Percentiles rank a stretch among this genome's conserved stretches.
phyloP scores from a whole-genome alignment of 2,113 vertebrate genomes.

The Myotis brandtii region DNA sequence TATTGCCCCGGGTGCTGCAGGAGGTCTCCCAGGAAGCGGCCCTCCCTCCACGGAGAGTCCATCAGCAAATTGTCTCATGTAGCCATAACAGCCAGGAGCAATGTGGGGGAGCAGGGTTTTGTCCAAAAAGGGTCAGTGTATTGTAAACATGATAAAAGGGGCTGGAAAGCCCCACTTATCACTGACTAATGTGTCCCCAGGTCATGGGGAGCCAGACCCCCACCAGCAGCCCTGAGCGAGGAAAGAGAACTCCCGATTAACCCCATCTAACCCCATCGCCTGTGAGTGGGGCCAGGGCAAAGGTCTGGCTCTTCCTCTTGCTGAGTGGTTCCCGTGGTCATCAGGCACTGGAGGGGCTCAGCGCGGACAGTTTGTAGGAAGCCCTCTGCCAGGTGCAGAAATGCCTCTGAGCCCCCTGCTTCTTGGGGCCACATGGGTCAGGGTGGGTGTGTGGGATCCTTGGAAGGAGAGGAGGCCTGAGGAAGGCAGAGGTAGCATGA shows the following conservation, averaged over 20 bases:
- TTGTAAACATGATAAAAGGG: constrained; percentile 92
- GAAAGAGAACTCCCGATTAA: constrained; percentile 80
- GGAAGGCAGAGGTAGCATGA: not conserved
- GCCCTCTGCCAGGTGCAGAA: constrained; percentile 7
- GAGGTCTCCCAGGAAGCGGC: constrained; percentile 47
- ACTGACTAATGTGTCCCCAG: constrained; percentile 87
- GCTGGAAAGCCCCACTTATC: constrained; percentile 86
- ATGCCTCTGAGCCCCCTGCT: not conserved
- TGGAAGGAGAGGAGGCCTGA: constrained; percentile 13
- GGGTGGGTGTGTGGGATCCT: not conserved
- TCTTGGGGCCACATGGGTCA: not conserved
- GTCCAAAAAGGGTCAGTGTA: constrained; percentile 88
- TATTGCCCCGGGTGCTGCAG: constrained; percentile 54
- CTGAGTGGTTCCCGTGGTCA: constrained; percentile 72
- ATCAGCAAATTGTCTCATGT: constrained; percentile 85
- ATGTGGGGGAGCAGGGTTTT: constrained; percentile 72
- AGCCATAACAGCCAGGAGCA: constrained; percentile 89
- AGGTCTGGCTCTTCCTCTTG: constrained; percentile 76
- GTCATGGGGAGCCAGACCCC: constrained; percentile 83
- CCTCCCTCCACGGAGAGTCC: constrained; percentile 77
- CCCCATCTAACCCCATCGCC: constrained; percentile 75
- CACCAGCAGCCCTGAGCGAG: constrained; percentile 70
- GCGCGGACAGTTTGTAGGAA: not conserved
- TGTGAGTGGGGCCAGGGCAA: constrained; percentile 73
- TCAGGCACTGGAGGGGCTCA: not conserved